These are phyloP conservation scores for Ormyrus thymus DNA, from an alignment of 2,888 invertebrate species.

Conservation along the genomic window DNA sequence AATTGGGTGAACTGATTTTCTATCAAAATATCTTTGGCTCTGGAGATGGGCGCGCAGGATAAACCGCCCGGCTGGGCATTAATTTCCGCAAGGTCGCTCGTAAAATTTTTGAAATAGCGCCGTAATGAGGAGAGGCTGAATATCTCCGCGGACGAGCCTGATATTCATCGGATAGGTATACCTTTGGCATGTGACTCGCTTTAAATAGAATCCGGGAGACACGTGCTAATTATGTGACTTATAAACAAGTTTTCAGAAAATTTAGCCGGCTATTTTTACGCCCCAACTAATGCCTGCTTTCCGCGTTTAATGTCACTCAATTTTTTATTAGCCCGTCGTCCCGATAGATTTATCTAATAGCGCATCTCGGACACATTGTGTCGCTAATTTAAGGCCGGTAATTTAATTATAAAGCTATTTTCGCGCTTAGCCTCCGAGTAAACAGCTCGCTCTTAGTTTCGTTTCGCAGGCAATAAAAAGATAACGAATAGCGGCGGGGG, in stretches of 20 bases:
- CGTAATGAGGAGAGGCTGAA: conserved; percentile 1
- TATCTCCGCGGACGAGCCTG: neutral
- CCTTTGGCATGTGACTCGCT: conserved; percentile 6
- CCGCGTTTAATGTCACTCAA: neutral
- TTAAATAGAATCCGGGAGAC: conserved; percentile 22
- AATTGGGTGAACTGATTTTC: too few relatives aligned
- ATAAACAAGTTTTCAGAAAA: conserved; percentile 35
- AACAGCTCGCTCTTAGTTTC: conserved; percentile 18
- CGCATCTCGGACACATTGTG: neutral
- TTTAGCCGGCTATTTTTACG: conserved; percentile 20
- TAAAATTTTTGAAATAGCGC: conserved; percentile 6
- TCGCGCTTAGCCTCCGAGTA: neutral
- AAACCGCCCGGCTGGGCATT: neutral
- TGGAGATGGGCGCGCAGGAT: neutral
- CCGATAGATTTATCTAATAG: neutral
- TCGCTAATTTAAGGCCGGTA: neutral
- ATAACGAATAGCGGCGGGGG: too few relatives aligned
- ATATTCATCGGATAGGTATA: conserved; percentile 26
- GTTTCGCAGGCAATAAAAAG: neutral
- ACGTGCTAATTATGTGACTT: conserved; percentile 30
- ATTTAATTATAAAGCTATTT: neutral
- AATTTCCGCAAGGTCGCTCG: neutral
- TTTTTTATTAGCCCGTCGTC: neutral
- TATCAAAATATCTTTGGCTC: too few relatives aligned
- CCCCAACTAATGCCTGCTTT: too few relatives aligned